These are phyloP conservation scores for Thunnus maccoyii DNA, from an alignment of 2,113 vertebrate genomes.

Conservation along the genomic window DNA sequence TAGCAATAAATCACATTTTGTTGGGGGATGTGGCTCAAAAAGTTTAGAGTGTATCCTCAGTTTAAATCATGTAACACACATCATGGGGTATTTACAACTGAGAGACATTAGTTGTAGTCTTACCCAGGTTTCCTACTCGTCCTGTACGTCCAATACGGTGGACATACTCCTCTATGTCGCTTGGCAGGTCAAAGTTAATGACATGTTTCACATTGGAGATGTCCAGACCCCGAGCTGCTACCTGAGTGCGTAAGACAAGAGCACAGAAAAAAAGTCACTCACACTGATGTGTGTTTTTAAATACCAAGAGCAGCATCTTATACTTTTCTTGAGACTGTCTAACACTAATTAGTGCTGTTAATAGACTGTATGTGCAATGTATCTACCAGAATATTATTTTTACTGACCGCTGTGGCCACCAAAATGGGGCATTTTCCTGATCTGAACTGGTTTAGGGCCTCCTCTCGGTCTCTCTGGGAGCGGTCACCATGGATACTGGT, in stretches of 20 bases:
- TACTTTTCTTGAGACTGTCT: too few relatives aligned
- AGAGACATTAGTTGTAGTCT: slow-evolving; percentile 8
- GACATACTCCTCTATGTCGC: slow-evolving; percentile 98
- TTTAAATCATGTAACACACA: background rate
- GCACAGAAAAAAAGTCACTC: background rate
- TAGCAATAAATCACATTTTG: background rate
- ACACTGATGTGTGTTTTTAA: background rate
- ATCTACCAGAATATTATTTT: rapidly evolving
- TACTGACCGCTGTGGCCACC: slow-evolving; percentile 95
- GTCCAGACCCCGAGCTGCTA: slow-evolving; percentile 96
- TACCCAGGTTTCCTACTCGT: slow-evolving; percentile 97
- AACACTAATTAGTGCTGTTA: too few relatives aligned
- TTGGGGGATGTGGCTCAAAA: background rate
- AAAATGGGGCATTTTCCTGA: slow-evolving; percentile 97
- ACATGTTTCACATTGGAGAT: slow-evolving; percentile 99
- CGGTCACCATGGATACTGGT: slow-evolving; percentile 99
- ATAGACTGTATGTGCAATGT: background rate
- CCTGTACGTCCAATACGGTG: slow-evolving; percentile 98
- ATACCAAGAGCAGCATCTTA: too few relatives aligned
- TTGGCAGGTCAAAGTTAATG: slow-evolving; percentile 98
- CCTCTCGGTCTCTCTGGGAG: slow-evolving; percentile 96
- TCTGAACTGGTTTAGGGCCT: slow-evolving; percentile 96
- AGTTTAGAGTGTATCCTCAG: too few relatives aligned
- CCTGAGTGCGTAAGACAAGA: slow-evolving; percentile 78
- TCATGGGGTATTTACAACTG: background rate